Evolutionary conservation across 2,888 invertebrate genomes (phyloP).

Genomic region (Catonia carolina): DNA sequence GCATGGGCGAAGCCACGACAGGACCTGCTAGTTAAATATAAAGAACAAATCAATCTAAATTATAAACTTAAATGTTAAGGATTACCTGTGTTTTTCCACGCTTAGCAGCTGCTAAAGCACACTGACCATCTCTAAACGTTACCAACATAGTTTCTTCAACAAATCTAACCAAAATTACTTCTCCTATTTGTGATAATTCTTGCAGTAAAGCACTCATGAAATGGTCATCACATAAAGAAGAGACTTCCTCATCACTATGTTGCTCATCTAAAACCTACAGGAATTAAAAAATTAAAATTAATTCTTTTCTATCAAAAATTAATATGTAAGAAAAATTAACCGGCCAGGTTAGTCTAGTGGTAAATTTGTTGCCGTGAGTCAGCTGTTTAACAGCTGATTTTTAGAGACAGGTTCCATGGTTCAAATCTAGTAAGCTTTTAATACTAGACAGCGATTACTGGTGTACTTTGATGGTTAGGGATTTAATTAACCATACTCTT

Average conservation of each 20-base stretch:
- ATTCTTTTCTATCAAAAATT: background rate
- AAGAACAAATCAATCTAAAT: too few relatives aligned
- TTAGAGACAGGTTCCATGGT: too few relatives aligned
- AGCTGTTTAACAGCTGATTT: too few relatives aligned
- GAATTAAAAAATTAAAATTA: background rate
- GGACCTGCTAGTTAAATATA: too few relatives aligned
- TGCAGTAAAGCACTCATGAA: conserved; percentile 72
- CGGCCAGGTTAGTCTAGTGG: too few relatives aligned
- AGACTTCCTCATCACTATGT: conserved; percentile 40
- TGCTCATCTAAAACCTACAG: conserved; percentile 23
- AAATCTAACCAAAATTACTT: conserved; percentile 84
- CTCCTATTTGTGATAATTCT: conserved; percentile 76
- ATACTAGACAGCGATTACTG: too few relatives aligned
- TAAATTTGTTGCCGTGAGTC: too few relatives aligned
- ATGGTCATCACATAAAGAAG: conserved; percentile 68
- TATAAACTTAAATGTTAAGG: background rate
- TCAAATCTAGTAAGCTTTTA: too few relatives aligned
- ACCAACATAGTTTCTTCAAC: conserved; percentile 88
- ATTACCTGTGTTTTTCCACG: conserved; percentile 17
- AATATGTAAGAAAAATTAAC: conserved; percentile 15
- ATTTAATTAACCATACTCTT: too few relatives aligned
- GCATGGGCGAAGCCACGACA: too few relatives aligned
- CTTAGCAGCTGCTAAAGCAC: conserved; percentile 66
- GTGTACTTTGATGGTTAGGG: too few relatives aligned
- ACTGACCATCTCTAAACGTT: conserved; percentile 84